These are phyloP conservation scores for Poecilia gillii DNA, from an alignment of 2,797 vertebrate genomes.

Conservation along the genomic window DNA sequence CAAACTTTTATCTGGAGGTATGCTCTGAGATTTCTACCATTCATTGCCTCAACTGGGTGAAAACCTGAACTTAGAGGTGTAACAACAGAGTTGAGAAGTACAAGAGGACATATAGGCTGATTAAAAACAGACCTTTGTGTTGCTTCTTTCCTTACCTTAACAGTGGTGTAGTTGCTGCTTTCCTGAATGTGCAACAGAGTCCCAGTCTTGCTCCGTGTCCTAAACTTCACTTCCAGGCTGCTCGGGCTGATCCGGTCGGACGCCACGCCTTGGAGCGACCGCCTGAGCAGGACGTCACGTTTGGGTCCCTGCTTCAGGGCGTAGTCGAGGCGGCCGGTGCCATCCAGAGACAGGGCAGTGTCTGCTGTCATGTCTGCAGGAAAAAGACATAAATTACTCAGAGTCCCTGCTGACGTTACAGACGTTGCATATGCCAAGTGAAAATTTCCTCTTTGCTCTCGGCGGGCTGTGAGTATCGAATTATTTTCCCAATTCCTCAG, in stretches of 20 bases:
- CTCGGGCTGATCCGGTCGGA: slow-evolving; percentile 55
- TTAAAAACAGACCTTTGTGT: not conserved
- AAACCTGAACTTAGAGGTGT: not conserved
- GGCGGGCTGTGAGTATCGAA: slow-evolving; percentile 1
- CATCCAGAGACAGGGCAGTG: slow-evolving; percentile 92
- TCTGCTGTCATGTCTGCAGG: slow-evolving; percentile 88
- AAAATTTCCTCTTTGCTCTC: slow-evolving; percentile 36
- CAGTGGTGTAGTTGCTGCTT: slow-evolving; percentile 95
- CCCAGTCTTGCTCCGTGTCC: slow-evolving; percentile 92
- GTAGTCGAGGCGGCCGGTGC: slow-evolving; percentile 93
- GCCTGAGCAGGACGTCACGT: slow-evolving; percentile 86
- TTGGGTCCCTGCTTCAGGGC: slow-evolving; percentile 87
- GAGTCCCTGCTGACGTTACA: slow-evolving; percentile 23
- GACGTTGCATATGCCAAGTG: slow-evolving; percentile 1
- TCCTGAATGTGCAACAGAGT: slow-evolving; percentile 92
- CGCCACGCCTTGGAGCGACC: slow-evolving; percentile 55
- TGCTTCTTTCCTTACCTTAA: slow-evolving; percentile 84
- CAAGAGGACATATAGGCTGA: not conserved
- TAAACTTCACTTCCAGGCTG: slow-evolving; percentile 92
- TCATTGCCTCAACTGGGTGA: not conserved
- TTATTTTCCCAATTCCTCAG: slow-evolving; percentile 45
- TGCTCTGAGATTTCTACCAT: not conserved
- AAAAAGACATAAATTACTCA: slow-evolving; percentile 12
- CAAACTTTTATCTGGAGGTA: not conserved
- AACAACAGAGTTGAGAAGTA: not conserved